Base-by-base conservation (phyloP, 2,888 invertebrate species). In the Aproaerema taeniolella region DNA sequence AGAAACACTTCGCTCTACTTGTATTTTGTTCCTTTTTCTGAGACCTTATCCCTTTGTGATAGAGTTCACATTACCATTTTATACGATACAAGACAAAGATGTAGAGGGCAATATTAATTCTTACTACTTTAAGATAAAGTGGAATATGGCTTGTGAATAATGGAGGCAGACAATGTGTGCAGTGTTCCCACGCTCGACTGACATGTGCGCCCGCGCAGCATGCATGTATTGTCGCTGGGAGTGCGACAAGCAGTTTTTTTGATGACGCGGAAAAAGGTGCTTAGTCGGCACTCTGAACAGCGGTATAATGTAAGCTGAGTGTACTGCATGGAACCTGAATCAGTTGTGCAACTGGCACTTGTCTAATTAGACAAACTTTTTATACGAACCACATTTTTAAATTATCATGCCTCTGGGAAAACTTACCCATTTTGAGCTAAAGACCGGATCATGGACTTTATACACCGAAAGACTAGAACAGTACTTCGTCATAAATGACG, bases 171-270 rank as follows among this genome's bases (percentile, higher is more conserved):
- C 42, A 43, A 29, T 35, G 41, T 40, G 30, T 20, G 47, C 31
- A 34, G 39, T 31, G 39, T 63, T 68, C 68, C 68, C 68, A 68
- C 68, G 68, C 41, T 51, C 49, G 50, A 51, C 38, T 52, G 62
- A 58, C 68, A 68, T 62, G 58, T 67, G 60, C 56, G 48, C 53
- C 20, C 28, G 44, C 45, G 43, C 52, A 36, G 20, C 28, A 42
- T 40, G 42, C 43, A 39, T 50, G 53, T 54, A 59, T 55, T 59
- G 58, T 58, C 38, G 12, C 35, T 10, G 14, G n/a, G 25, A 30
- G 24, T 24, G 17, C 11, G 8, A 26, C 13, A 10, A 16, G 31
- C 36, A 37, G 36, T 43, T 43, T 42, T 42, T 43, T 36, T 37
- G 36, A 42, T 42, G 39, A 39, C 36, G 12, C 36, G 42, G 35